Evolutionary conservation across 92 coral and sea anemone species (phyloP).

Genomic region (Ricordea florida): DNA sequence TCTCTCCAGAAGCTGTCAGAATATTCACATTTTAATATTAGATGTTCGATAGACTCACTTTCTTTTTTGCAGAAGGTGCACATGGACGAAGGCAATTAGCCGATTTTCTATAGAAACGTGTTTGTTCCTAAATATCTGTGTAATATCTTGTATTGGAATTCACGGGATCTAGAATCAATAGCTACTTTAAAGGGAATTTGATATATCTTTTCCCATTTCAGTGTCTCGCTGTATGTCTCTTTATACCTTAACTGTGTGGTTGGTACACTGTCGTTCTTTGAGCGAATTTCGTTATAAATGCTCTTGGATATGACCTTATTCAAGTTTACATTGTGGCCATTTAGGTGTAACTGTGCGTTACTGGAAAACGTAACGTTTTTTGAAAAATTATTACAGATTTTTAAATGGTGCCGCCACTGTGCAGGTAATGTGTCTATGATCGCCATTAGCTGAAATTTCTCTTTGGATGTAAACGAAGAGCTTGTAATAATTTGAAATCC

Average conservation of each 20-base stretch:
- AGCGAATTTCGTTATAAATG: too few relatives aligned
- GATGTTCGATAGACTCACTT: not conserved
- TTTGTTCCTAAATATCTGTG: not conserved
- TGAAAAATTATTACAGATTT: not conserved
- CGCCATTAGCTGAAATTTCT: not conserved
- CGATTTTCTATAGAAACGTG: slow-evolving; percentile 2
- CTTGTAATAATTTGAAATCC: slow-evolving; percentile 5
- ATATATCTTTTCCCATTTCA: too few relatives aligned
- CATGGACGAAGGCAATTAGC: not conserved
- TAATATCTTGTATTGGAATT: not conserved
- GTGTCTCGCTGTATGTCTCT: not conserved
- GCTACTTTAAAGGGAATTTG: not conserved
- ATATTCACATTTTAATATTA: not conserved
- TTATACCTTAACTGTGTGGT: not conserved
- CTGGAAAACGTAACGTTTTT: too few relatives aligned
- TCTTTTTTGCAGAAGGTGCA: slow-evolving; percentile 3
- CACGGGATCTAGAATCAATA: not conserved
- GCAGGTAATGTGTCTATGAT: not conserved
- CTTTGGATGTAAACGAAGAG: not conserved
- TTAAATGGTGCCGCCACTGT: slow-evolving; percentile 16
- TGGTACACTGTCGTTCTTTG: slow-evolving; percentile 1
- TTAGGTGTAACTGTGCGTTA: not conserved
- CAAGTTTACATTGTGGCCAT: not conserved
- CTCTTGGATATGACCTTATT: too few relatives aligned
- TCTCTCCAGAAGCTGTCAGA: not conserved